Conservation (phyloP, 2,113 vertebrate species). For the Atrichornis clamosus region DNA sequence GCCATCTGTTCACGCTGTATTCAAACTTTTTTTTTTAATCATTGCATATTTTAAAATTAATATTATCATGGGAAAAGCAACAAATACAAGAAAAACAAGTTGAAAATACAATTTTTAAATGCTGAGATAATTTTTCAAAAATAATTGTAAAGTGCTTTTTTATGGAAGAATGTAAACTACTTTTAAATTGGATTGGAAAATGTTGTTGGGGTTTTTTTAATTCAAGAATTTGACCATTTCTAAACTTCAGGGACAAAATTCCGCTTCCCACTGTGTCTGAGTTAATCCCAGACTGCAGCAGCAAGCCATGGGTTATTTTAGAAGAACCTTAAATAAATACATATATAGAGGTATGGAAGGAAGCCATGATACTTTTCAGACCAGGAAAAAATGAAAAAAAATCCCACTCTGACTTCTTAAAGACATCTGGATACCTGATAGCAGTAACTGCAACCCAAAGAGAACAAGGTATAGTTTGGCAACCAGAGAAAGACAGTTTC, state of each 20-base stretch:
- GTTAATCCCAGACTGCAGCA: background rate
- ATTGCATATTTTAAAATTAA: background rate
- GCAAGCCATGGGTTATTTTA: background rate
- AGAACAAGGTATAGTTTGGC: background rate
- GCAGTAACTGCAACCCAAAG: background rate
- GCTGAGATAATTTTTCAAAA: background rate
- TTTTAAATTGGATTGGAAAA: background rate
- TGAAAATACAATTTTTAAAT: background rate
- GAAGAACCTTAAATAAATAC: background rate
- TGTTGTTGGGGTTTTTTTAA: background rate
- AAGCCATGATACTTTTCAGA: background rate
- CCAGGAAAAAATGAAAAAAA: background rate
- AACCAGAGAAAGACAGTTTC: background rate
- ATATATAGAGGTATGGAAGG: background rate
- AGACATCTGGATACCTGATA: background rate
- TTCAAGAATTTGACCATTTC: background rate
- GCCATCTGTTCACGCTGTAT: conserved; percentile 13
- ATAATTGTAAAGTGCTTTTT: background rate
- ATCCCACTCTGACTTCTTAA: background rate
- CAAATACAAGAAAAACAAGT: background rate
- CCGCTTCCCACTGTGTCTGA: background rate
- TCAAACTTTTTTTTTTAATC: background rate
- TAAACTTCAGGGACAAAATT: background rate
- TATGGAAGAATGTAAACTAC: background rate
- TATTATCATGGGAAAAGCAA: background rate